phyloP scores from a whole-genome alignment of 2,888 invertebrate species.

The Drosophila tanythrix region DNA sequence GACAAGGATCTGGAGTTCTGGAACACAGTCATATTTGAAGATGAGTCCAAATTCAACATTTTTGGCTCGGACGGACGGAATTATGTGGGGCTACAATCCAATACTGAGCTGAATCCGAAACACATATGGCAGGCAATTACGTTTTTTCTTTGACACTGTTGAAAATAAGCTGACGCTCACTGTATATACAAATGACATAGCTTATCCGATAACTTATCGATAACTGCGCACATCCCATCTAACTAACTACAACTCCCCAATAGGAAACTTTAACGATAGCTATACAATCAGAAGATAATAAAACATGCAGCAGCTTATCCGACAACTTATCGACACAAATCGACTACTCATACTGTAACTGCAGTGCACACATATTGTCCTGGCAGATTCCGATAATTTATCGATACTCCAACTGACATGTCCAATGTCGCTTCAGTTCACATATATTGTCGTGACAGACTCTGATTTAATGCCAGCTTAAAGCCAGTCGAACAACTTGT shows the following conservation, averaged over 20 bases:
- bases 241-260: no score
- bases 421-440: neutral
- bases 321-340: neutral
- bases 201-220: conserved; percentile 9
- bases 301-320: neutral
- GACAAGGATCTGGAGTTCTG: no score
- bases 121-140: no score
- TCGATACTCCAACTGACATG: neutral
- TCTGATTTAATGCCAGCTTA: neutral
- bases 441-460: conserved; percentile 2
- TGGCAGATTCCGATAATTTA: neutral
- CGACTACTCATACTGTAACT: neutral
- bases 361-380: neutral
- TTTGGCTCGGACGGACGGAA: no score
- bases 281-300: neutral
- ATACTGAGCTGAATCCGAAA: no score
- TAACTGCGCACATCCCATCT: neutral
- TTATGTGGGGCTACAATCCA: no score
- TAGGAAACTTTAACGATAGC: neutral
- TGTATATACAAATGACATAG: no score
- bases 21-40: no score
- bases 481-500: conserved; percentile 1
- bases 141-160: no score
- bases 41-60: no score
- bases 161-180: no score